Base-by-base conservation (phyloP, 2,797 vertebrate species). In the Parauchenoglanis punctatus region DNA sequence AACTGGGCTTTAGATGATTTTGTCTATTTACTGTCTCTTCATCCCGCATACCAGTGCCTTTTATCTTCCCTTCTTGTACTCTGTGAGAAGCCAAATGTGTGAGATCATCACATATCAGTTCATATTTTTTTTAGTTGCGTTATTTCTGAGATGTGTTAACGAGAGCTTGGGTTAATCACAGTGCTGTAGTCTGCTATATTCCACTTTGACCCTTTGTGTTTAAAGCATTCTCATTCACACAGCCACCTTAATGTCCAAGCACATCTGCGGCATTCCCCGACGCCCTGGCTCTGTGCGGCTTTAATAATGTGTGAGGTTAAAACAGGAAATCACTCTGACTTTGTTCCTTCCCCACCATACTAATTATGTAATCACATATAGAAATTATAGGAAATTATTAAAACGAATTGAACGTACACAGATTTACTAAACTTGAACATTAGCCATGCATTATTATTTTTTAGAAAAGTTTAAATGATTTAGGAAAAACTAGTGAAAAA, bases 41-140 rank as follows among this genome's bases (percentile, higher is more conserved):
- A 28, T 72, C 35, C 61, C 80, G 84, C 59, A 68, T 25, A 83
- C 17, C 82, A 70, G 89, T 89, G 90, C 90, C 90, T 91, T 90
- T 28, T 82, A 81, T 54, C 49, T n/a, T 84, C 76, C 72, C 54
- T 1, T 15, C 25, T 81, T 52, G 54, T 77, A 20, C 44, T 52
- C n/a, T 70, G 65, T 28, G 73, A 68, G 70, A 54, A 20, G 2
- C 3, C 8, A 46, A 56, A 46, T 25, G 10, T 68, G 31, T 58
- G 31, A 8, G 81, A 77, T 15, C 7, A 4, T 56, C 12, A 1
- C 44, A 31, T 31, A 31, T 31, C 31, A 31, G 31, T 31, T 31
- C 31, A 31, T 31, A 31, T 59, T 20, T 13, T 70, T 40, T 58
- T n/a, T 40, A 56, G 23, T 78, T 58, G 28, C 8, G 12, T 49